Evolutionary conservation across 2,113 vertebrate species (phyloP), one percentile per base, ranked within the genome.

Genomic region (Bagarius yarrelli): DNA sequence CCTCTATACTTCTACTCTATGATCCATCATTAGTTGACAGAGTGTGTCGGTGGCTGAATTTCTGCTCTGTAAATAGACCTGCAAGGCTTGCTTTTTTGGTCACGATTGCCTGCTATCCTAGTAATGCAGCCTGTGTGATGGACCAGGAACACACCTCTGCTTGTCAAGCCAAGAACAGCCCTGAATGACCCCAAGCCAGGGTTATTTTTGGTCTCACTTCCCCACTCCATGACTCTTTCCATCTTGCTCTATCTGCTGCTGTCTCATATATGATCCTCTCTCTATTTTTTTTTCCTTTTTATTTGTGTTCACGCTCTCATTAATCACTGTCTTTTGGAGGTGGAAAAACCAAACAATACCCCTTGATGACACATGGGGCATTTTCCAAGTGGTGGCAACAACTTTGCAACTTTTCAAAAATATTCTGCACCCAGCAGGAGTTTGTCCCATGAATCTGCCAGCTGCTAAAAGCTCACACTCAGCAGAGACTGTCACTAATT

Each of bases 391-490:
- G 87, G 91, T 91, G 90, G 87, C 87, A 92, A 91, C 87, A 93
- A 90, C 88, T 89, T 91, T 91, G 90, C 87, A 84, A 92, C 88
- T 86, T 89, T 90, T 92, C 84, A 84, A 88, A 93, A 93, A 92
- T 93, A 90, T 91, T 90, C 80, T 81, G 56, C 83, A 83, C 89
- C 76, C 82, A 87, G 85, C 71, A 80, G 83, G 87, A 83, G 89
- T 56, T 85, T 81, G 83, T 83, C 76, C 85, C 80, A 91, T 88
- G 90, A 89, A 88, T 87, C 86, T 87, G 90, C 88, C 88, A 91
- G 88, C 90, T 89, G 93, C 90, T 93, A 93, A 93, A 93, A 91
- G 92, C 90, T 93, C 88, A 87, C 91, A 93, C 92, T 93, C 91
- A 91, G 85, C 88, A 70, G 85, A 80, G 84, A 86, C 90, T 90